Evolutionary conservation across 2,113 vertebrate species (phyloP), one percentile per base, ranked within the genome.

Genomic region (Neolamprologus tretocephalus): DNA sequence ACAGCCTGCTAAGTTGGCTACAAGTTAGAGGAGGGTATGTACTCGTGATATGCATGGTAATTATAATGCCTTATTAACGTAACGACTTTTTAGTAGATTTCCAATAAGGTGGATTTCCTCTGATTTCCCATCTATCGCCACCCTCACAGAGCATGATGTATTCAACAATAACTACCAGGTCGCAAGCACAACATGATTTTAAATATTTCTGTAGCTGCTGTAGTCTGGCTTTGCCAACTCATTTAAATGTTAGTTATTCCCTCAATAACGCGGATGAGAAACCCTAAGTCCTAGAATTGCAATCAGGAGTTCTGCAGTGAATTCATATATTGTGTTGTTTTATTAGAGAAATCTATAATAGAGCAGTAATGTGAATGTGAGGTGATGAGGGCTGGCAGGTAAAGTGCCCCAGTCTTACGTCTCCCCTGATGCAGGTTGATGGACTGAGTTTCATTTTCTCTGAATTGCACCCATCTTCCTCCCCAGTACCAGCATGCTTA

Each of bases 391-490:
- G 57, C 82, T 40, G 40, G 82, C 82, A 82, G 87, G 81, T 89
- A 42, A 80, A 83, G 33, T 5, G 19, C 17, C 3, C 5, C 58
- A 28, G 79, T 37, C 75, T 81, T 26, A 7, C 8, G 2, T 79
- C 58, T 33, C 42, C 16, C 85, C 79, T 6, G 45, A 63, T 17
- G 82, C 71, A 2, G 7, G 28, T 13, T 86, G 93, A 93, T 91
- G 37, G 82, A 92, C 66, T 13, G 53, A 91, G 57, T 88, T 92
- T 92, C 33, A 92, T 94, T 91, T 91, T 49, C 80, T 86, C 17
- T 80, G 19, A 79, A 75, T 85, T 85, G 80, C 68, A 16, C 58
- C 42, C 14, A 5, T 71, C 81, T 37, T 71, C 82, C 53, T 79
- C 28, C 14, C 14, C 3, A 63, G 66, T 68, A 80, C 58, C 58